Conservation (phyloP, 2,113 vertebrate genomes). For the Brachionichthys hirsutus region DNA sequence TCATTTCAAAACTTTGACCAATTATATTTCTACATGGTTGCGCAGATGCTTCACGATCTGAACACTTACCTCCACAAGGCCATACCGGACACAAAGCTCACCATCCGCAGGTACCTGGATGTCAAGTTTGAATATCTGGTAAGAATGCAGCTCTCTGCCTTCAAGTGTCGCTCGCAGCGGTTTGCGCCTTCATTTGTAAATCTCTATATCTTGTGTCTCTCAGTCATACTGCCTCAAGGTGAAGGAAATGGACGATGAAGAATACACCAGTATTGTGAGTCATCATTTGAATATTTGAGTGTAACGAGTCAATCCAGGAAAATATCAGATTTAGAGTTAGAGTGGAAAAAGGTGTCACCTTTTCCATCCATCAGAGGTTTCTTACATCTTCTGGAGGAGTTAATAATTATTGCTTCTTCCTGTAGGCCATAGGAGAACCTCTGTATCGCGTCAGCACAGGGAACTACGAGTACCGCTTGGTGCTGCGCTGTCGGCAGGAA, state of each 20-base stretch:
- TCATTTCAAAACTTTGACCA: neutral
- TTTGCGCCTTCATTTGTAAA: neutral
- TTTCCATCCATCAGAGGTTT: neutral
- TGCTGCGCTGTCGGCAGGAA: constrained; percentile 95
- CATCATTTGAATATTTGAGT: too few species aligned
- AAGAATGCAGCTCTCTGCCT: constrained; percentile 35
- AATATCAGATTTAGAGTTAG: neutral
- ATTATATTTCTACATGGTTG: constrained; percentile 7
- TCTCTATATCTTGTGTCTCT: constrained; percentile 17
- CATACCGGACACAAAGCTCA: constrained; percentile 96
- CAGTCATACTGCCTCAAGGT: constrained; percentile 99
- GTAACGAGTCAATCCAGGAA: too few species aligned
- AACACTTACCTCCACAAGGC: constrained; percentile 97
- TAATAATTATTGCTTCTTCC: neutral
- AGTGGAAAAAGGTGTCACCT: neutral
- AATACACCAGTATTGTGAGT: constrained; percentile 97
- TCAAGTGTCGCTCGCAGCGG: neutral
- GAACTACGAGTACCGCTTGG: constrained; percentile 95
- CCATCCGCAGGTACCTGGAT: constrained; percentile 97
- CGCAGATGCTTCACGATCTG: constrained; percentile 96
- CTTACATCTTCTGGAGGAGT: neutral
- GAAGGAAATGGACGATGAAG: constrained; percentile 99
- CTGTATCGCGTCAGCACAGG: constrained; percentile 95
- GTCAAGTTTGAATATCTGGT: constrained; percentile 99
- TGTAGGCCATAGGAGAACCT: constrained; percentile 92